phyloP scores from a whole-genome alignment of 1,140 invertebrate species.

The Helicorthomorpha holstii region DNA sequence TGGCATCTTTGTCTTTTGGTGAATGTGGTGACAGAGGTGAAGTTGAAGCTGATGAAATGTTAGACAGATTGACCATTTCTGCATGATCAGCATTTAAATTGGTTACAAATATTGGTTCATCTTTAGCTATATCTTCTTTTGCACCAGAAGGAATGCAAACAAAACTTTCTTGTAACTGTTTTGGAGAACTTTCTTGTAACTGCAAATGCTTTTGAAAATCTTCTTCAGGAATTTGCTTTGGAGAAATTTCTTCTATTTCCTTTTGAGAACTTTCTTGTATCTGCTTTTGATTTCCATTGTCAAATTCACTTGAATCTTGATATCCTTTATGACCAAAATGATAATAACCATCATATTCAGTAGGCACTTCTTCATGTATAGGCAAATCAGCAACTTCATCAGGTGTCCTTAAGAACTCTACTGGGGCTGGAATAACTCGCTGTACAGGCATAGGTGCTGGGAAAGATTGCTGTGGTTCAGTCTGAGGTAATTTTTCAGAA shows the following conservation, averaged over 20 bases:
- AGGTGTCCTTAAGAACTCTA: slow-evolving; percentile 35
- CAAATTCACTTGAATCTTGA: background rate
- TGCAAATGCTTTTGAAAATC: background rate
- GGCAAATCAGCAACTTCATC: slow-evolving; percentile 77
- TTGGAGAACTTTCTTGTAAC: background rate
- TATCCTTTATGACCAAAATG: slow-evolving; percentile 1
- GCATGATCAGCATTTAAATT: slow-evolving; percentile 29
- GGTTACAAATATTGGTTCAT: slow-evolving; percentile 23
- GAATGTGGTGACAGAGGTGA: slow-evolving; percentile 28
- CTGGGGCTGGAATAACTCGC: no score
- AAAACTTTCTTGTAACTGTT: background rate
- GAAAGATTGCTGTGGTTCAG: no score
- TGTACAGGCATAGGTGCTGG: no score
- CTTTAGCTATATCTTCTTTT: slow-evolving; percentile 7
- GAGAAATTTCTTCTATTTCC: background rate
- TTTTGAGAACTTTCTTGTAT: background rate
- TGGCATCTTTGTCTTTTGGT: slow-evolving; percentile 13
- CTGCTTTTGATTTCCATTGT: background rate
- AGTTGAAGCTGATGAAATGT: slow-evolving; percentile 24
- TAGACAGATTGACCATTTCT: slow-evolving; percentile 36
- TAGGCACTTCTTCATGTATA: slow-evolving; percentile 67
- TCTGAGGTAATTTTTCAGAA: no score
- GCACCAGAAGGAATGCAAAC: background rate
- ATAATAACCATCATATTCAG: slow-evolving; percentile 1
- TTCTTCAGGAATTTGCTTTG: background rate